phyloP scores from a whole-genome alignment of 2,888 invertebrate species.

The Creontiades dilutus region DNA sequence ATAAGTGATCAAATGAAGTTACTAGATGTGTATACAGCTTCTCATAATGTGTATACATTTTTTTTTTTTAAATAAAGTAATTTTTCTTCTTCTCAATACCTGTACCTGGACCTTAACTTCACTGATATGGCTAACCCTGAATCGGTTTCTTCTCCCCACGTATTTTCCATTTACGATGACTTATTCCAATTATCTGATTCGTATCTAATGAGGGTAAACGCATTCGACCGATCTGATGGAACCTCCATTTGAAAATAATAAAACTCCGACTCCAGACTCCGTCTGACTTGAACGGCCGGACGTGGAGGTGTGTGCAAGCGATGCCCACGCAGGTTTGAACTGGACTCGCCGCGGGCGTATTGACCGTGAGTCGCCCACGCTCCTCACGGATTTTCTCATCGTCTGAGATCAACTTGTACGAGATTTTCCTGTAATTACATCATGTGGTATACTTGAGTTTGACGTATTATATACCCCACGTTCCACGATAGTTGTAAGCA shows the following conservation, averaged over 20 bases:
- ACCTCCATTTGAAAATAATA: constrained; percentile 6
- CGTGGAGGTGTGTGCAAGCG: not conserved
- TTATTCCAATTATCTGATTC: not conserved
- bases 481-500: too few species aligned
- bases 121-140: too few species aligned
- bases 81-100: too few species aligned
- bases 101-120: too few species aligned
- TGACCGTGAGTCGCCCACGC: constrained; percentile 11
- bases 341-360: constrained; percentile 12
- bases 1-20: too few species aligned
- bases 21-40: too few species aligned
- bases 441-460: not conserved
- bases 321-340: not conserved
- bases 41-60: too few species aligned
- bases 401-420: not conserved
- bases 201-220: not conserved
- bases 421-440: constrained; percentile 2
- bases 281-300: not conserved
- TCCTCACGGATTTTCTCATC: not conserved
- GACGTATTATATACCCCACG: too few species aligned
- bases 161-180: too few species aligned
- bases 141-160: too few species aligned
- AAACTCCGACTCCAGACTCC: not conserved
- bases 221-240: not conserved
- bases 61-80: too few species aligned